phyloP scores from a whole-genome alignment of 2,113 vertebrate genomes.

The Addax nasomaculatus region DNA sequence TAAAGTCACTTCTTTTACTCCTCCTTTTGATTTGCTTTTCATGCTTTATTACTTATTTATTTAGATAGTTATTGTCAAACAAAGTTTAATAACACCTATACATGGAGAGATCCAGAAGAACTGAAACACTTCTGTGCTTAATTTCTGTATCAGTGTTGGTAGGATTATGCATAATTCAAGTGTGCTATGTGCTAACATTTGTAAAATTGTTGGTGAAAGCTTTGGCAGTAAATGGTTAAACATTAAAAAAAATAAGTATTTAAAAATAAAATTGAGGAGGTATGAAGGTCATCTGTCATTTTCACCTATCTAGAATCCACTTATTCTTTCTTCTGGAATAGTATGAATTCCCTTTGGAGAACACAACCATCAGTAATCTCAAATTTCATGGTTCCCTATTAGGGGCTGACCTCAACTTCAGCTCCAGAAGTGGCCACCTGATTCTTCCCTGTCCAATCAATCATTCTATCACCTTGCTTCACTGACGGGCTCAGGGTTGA shows the following conservation, averaged over 20 bases:
- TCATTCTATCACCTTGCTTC: background rate
- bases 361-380: fast-evolving
- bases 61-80: background rate
- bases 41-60: background rate
- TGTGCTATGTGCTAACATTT: background rate
- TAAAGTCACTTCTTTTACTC: background rate
- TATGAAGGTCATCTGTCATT: background rate
- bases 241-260: background rate
- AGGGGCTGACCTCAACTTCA: fast-evolving
- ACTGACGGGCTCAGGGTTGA: background rate
- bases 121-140: background rate
- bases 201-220: background rate
- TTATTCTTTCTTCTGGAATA: background rate
- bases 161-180: background rate
- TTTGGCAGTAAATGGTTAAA: background rate
- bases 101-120: background rate
- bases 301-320: background rate
- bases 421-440: background rate
- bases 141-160: background rate
- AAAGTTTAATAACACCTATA: background rate
- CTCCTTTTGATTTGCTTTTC: background rate
- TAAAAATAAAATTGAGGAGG: background rate
- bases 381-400: background rate
- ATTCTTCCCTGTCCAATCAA: background rate
- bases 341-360: background rate